Evolutionary conservation across 2,888 invertebrate species (phyloP).

Genomic region (Hypena proboscidalis): DNA sequence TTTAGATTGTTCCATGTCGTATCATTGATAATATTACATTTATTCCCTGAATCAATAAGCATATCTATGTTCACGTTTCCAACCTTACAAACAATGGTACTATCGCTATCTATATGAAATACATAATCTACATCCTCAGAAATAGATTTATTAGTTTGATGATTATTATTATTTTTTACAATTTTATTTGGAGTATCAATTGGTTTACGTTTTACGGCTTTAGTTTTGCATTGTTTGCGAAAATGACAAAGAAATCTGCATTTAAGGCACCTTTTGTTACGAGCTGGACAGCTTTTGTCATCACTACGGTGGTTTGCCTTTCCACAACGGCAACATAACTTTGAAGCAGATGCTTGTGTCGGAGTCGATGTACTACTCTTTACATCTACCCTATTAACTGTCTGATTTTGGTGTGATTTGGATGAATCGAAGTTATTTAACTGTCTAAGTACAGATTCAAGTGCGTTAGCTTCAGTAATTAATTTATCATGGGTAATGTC

Average conservation of each 20-base stretch:
- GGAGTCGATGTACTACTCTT: not conserved
- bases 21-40: not conserved
- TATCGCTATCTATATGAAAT: not conserved
- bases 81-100: not conserved
- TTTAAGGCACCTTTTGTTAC: too few species aligned
- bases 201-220: not conserved
- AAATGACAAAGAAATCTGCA: too few species aligned
- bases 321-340: not conserved
- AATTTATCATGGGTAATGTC: not conserved
- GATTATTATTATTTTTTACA: not conserved
- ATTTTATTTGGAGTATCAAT: not conserved
- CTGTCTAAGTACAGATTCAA: not conserved
- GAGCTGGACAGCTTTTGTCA: too few species aligned
- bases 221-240: too few species aligned
- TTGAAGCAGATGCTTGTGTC: too few species aligned
- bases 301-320: too few species aligned
- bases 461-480: conserved; percentile 1
- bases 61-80: not conserved
- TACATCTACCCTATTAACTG: not conserved
- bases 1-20: too few species aligned
- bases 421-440: not conserved
- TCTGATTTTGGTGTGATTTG: not conserved
- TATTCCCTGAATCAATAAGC: not conserved
- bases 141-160: not conserved
- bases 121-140: too few species aligned